Evolutionary conservation across 2,113 vertebrate genomes (phyloP).

Genomic region (Perognathus longimembris): DNA sequence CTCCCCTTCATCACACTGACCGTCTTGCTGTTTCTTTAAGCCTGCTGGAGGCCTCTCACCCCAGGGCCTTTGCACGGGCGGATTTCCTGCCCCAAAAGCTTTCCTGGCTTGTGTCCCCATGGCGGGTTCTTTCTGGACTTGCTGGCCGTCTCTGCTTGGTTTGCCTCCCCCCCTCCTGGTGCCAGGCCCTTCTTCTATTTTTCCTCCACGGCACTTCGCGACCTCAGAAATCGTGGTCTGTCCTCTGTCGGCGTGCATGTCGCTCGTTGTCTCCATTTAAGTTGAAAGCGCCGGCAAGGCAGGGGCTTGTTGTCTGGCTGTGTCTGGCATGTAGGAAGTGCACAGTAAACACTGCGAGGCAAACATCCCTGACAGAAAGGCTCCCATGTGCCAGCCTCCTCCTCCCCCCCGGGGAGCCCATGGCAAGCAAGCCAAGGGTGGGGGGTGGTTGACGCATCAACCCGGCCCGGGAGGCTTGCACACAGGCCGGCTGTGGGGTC

Average conservation of each 20-base stretch:
- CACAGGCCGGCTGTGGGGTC: not conserved
- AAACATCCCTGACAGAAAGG: not conserved
- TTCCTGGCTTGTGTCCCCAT: fast-evolving
- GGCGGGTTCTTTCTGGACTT: not conserved
- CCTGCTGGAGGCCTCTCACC: not conserved
- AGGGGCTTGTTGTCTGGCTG: not conserved
- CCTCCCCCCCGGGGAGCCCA: not conserved
- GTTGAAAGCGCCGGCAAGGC: not conserved
- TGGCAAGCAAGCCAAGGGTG: not conserved
- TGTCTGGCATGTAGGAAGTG: not conserved
- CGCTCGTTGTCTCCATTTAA: not conserved
- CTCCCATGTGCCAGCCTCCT: not conserved
- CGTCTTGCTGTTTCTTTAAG: not conserved
- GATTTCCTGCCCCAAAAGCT: not conserved
- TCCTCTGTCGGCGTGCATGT: not conserved
- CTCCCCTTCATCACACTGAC: not conserved
- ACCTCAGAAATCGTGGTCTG: not conserved
- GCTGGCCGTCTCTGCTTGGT: not conserved
- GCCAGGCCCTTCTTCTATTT: not conserved
- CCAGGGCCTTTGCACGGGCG: constrained; percentile 58
- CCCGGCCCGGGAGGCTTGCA: not conserved
- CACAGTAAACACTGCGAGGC: not conserved
- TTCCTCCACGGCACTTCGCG: not conserved
- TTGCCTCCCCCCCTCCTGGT: not conserved
- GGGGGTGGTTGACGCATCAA: not conserved